Evolutionary conservation across 2,797 vertebrate genomes (phyloP).

Genomic region (Gymnoscopelus microlampas): DNA sequence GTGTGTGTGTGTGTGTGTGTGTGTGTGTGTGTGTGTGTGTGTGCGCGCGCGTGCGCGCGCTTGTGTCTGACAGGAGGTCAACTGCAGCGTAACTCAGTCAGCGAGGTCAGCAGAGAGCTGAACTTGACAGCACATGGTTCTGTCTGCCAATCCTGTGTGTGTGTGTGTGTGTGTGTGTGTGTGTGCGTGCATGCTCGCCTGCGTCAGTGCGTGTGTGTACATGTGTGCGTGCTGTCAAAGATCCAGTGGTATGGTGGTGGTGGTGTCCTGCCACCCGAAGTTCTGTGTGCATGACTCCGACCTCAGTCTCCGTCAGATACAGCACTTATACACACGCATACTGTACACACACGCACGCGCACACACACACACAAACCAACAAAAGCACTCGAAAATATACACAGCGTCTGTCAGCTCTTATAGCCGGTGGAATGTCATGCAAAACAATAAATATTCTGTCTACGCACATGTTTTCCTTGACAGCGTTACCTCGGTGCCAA

Average conservation of each 20-base stretch:
- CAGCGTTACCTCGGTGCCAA: slow-evolving; percentile 10
- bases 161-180: neutral
- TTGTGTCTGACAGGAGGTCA: slow-evolving; percentile 21
- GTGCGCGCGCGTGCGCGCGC: neutral
- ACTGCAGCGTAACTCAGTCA: slow-evolving; percentile 29
- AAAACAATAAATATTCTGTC: slow-evolving; percentile 6
- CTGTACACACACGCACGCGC: neutral
- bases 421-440: neutral
- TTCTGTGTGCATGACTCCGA: slow-evolving; percentile 15
- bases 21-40: neutral
- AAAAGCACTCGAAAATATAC: neutral
- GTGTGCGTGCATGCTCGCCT: no score
- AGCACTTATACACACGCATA: neutral
- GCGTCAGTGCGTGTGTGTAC: neutral
- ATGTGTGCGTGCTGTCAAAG: neutral
- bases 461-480: slow-evolving; percentile 33
- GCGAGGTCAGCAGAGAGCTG: slow-evolving; percentile 26
- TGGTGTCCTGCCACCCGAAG: slow-evolving; percentile 7
- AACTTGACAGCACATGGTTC: slow-evolving; percentile 33
- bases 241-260: slow-evolving; percentile 2
- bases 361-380: slow-evolving; percentile 23
- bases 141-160: slow-evolving; percentile 2
- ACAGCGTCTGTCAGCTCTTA: neutral
- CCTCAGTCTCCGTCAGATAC: slow-evolving; percentile 1
- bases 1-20: slow-evolving; percentile 8